phyloP scores from a whole-genome alignment of 1,140 invertebrate genomes.

The Arion vulgaris region DNA sequence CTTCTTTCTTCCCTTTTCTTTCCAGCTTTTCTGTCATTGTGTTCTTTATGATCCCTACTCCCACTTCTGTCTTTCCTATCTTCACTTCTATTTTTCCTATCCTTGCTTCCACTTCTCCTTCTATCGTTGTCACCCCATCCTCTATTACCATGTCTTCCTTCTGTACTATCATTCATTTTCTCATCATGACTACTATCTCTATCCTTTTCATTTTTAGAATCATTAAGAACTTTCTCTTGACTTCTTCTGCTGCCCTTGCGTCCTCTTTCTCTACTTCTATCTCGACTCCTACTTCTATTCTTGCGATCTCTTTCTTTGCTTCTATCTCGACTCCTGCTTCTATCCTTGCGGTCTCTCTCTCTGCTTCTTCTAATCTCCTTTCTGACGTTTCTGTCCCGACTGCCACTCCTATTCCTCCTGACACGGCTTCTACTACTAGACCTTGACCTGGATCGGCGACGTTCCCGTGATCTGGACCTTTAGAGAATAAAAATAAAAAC shows the following conservation, averaged over 20 bases:
- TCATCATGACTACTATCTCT: slow-evolving; percentile 21
- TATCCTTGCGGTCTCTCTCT: background rate
- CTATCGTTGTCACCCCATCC: background rate
- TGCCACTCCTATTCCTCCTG: slow-evolving; percentile 21
- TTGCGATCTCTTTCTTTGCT: slow-evolving; percentile 5
- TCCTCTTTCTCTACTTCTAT: background rate
- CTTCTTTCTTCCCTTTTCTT: background rate
- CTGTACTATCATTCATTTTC: background rate
- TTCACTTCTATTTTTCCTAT: background rate
- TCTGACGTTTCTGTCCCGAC: slow-evolving; percentile 20
- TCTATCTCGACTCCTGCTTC: background rate
- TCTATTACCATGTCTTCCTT: background rate
- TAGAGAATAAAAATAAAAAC: background rate
- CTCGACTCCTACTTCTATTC: slow-evolving; percentile 1
- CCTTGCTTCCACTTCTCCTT: background rate
- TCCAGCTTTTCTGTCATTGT: background rate
- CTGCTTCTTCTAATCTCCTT: background rate
- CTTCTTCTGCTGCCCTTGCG: background rate
- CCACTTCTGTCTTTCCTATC: background rate
- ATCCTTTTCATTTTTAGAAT: background rate
- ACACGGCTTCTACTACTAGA: background rate
- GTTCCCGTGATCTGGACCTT: slow-evolving; percentile 18
- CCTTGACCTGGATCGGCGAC: slow-evolving; percentile 26
- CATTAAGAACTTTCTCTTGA: background rate
- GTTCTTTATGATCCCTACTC: background rate